These are phyloP conservation scores for Chrysolina oricalcia DNA, from an alignment of 2,888 invertebrate species.

Conservation along the genomic window DNA sequence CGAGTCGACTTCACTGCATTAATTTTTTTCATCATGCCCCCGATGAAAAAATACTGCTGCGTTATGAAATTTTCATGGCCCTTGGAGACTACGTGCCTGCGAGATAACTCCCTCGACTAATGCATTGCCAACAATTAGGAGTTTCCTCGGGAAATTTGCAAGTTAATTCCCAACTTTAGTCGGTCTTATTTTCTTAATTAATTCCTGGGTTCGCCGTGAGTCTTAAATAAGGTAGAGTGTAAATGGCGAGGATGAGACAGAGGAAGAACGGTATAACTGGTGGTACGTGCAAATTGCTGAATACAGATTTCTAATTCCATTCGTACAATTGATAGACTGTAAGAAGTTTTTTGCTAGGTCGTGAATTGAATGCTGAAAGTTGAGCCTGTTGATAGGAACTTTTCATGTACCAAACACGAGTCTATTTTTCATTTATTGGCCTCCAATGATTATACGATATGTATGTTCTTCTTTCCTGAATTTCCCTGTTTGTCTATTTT, in stretches of 20 bases:
- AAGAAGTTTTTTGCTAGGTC: no score
- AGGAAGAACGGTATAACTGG: not conserved
- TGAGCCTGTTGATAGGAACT: no score
- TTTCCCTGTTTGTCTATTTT: no score
- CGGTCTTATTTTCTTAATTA: constrained; percentile 38
- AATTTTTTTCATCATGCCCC: no score
- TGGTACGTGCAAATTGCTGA: not conserved
- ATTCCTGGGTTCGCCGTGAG: constrained; percentile 37
- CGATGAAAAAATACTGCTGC: not conserved
- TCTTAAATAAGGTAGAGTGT: constrained; percentile 28
- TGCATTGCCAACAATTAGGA: constrained; percentile 34
- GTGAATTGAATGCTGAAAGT: no score
- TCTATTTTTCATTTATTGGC: no score
- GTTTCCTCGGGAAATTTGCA: constrained; percentile 38
- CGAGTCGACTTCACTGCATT: no score
- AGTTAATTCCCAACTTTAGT: constrained; percentile 37
- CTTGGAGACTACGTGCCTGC: constrained; percentile 14
- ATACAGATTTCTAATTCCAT: no score
- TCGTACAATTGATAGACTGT: no score
- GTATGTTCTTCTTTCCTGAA: no score
- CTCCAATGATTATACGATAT: no score
- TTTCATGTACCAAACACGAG: no score
- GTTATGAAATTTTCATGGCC: not conserved
- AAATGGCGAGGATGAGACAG: constrained; percentile 4
- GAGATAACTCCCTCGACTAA: not conserved